phyloP scores from a whole-genome alignment of 2,888 invertebrate genomes.

The Hemistola chrysoprasaria region DNA sequence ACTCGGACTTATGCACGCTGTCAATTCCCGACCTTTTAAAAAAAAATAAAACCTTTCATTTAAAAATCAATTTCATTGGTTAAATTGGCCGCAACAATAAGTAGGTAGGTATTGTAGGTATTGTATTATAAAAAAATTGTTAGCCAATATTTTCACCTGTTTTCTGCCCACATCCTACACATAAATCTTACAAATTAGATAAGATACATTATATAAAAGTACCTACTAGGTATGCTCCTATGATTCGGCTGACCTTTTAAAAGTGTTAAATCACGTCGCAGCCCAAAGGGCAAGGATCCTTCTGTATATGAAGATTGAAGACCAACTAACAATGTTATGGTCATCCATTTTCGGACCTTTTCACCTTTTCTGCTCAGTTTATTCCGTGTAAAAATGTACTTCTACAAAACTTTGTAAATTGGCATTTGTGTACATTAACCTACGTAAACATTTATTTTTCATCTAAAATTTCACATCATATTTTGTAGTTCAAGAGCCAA shows the following conservation, averaged over 20 bases:
- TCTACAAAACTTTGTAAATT: too few species aligned
- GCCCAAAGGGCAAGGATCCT: conserved; percentile 21
- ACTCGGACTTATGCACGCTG: too few species aligned
- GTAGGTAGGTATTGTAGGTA: too few species aligned
- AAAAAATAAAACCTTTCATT: too few species aligned
- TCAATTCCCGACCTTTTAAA: too few species aligned
- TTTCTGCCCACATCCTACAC: not conserved
- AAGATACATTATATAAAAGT: not conserved
- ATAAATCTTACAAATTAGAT: conserved; percentile 8
- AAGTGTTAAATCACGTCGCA: conserved; percentile 25
- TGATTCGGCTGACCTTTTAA: conserved; percentile 16
- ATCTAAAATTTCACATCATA: too few species aligned
- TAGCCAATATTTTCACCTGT: conserved; percentile 4
- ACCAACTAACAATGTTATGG: conserved; percentile 24
- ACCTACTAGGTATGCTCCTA: not conserved
- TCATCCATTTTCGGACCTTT: conserved; percentile 30
- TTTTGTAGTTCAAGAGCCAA: too few species aligned
- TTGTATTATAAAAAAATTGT: too few species aligned
- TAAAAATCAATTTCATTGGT: too few species aligned
- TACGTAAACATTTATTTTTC: too few species aligned
- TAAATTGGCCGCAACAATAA: too few species aligned
- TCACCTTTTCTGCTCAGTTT: conserved; percentile 32
- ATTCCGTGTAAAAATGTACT: conserved; percentile 25
- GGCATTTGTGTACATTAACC: too few species aligned
- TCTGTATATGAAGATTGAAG: conserved; percentile 31